Conservation (phyloP, 2,113 vertebrate genomes). For the Platycercus adscitus region DNA sequence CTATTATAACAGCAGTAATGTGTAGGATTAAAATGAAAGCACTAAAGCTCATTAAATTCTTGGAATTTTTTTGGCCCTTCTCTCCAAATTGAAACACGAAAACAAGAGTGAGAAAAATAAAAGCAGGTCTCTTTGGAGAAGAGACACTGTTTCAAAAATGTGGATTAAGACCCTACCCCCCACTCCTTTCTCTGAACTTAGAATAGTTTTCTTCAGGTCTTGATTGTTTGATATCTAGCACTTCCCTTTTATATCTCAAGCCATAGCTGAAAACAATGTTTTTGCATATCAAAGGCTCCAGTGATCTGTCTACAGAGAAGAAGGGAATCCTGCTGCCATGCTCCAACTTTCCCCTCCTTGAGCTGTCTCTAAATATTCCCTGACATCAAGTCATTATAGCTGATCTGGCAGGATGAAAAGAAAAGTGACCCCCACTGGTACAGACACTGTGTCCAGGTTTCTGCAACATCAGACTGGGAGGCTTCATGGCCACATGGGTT, state of each 20-base stretch:
- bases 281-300: constrained; percentile 75
- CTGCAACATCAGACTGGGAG: constrained; percentile 47
- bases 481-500: constrained; percentile 63
- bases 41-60: constrained; percentile 76
- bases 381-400: constrained; percentile 67
- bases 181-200: constrained; percentile 48
- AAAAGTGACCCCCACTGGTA: constrained; percentile 68
- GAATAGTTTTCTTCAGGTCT: constrained; percentile 65
- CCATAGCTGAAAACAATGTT: constrained; percentile 66
- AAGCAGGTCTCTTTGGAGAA: constrained; percentile 68
- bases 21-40: constrained; percentile 75
- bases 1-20: constrained; percentile 56
- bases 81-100: constrained; percentile 68
- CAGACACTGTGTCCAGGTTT: constrained; percentile 65
- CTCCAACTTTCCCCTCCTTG: constrained; percentile 56
- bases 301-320: constrained; percentile 70
- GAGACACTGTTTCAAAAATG: constrained; percentile 74
- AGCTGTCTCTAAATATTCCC: constrained; percentile 57
- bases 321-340: constrained; percentile 67
- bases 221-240: constrained; percentile 74
- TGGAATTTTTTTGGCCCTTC: constrained; percentile 67
- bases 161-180: constrained; percentile 69
- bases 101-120: constrained; percentile 70
- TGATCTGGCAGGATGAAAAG: constrained; percentile 67
- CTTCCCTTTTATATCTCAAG: constrained; percentile 70